phyloP scores from a whole-genome alignment of 2,113 vertebrate genomes.

The Emydocephalus ijimae region DNA sequence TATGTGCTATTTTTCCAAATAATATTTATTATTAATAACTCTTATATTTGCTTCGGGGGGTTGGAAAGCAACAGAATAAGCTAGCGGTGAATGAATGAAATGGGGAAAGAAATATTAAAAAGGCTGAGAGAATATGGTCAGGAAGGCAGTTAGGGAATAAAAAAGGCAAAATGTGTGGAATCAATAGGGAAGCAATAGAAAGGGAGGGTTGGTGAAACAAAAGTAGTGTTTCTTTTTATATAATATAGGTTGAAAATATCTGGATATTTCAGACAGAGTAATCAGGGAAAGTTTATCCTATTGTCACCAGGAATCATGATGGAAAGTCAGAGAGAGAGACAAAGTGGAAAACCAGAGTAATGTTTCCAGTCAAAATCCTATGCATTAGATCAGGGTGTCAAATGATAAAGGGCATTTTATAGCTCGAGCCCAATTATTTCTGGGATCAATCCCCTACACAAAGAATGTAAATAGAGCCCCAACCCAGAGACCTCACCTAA shows the following conservation, averaged over 20 bases:
- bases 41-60: background rate
- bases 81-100: background rate
- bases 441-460: background rate
- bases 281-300: background rate
- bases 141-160: background rate
- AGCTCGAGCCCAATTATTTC: background rate
- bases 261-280: background rate
- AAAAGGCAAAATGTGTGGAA: background rate
- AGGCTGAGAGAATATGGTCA: background rate
- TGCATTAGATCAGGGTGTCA: background rate
- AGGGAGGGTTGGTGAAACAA: background rate
- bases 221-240: background rate
- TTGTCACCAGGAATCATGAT: background rate
- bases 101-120: background rate
- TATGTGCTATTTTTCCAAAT: background rate
- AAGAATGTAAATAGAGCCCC: background rate
- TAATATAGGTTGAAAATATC: background rate
- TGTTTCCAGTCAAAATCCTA: background rate
- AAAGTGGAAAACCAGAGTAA: background rate
- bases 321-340: background rate
- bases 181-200: background rate
- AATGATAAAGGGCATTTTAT: background rate
- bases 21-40: background rate
- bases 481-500: slow-evolving; percentile 74
- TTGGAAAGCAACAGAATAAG: background rate